Conservation (phyloP, 2,113 vertebrate genomes). For the Erpornis zantholeuca region DNA sequence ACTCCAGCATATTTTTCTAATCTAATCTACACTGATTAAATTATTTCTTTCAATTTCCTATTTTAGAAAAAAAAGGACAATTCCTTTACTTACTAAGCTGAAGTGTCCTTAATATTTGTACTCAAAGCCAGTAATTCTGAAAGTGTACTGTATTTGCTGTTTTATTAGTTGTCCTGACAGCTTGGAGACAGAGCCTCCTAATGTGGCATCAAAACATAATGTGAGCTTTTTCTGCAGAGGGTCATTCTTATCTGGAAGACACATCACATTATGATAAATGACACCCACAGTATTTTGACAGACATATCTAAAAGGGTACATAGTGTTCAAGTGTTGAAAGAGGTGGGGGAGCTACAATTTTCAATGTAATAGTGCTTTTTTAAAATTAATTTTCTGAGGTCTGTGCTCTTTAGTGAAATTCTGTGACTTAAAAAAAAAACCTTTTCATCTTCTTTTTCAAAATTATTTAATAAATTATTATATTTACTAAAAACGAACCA, state of each 20-base stretch:
- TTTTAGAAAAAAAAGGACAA: background rate
- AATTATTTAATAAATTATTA: background rate
- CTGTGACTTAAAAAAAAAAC: background rate
- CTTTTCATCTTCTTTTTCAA: background rate
- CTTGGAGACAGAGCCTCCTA: background rate
- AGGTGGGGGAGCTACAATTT: background rate
- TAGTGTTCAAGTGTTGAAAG: background rate
- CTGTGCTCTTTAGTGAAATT: background rate
- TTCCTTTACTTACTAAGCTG: slow-evolving; percentile 18
- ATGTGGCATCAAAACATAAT: background rate
- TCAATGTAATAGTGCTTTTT: background rate
- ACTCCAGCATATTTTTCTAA: background rate
- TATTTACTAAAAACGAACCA: background rate
- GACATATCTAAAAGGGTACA: background rate
- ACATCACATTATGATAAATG: background rate
- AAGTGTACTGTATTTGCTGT: background rate
- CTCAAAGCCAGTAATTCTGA: background rate
- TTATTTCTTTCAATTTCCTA: slow-evolving; percentile 8
- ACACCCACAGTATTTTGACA: background rate
- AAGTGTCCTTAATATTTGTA: slow-evolving; percentile 23
- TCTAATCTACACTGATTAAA: background rate
- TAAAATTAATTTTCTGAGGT: background rate
- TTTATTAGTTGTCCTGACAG: slow-evolving; percentile 35
- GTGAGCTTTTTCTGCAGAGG: background rate
- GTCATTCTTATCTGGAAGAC: slow-evolving; percentile 13